Evolutionary conservation across 2,888 invertebrate species (phyloP).

Genomic region (Scaptodrosophila latifasciaeformis): DNA sequence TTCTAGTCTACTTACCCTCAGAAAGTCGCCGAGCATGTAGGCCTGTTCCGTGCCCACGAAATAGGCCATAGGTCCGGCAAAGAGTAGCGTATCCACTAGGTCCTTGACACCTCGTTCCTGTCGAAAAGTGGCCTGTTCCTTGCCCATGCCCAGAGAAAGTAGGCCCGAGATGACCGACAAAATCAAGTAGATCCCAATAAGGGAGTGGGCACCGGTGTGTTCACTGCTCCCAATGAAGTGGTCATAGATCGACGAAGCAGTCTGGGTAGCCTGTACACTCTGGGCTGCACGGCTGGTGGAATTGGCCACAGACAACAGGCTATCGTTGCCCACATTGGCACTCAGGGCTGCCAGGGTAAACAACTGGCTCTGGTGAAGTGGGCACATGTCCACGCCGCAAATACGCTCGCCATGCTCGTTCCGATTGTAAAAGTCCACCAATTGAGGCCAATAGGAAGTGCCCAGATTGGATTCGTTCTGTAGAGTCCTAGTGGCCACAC

Average conservation of each 20-base stretch:
- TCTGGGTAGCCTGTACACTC: too few species aligned
- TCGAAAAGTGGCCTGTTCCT: slow-evolving; percentile 69
- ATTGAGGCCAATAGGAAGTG: slow-evolving; percentile 45
- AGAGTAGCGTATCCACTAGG: slow-evolving; percentile 76
- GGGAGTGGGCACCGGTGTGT: slow-evolving; percentile 60
- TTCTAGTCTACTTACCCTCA: slow-evolving; percentile 78
- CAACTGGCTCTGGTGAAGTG: slow-evolving; percentile 43
- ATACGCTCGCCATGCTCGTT: slow-evolving; percentile 77
- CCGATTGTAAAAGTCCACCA: slow-evolving; percentile 77
- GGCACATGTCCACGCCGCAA: slow-evolving; percentile 79
- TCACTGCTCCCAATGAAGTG: slow-evolving; percentile 66
- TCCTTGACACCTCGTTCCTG: slow-evolving; percentile 77
- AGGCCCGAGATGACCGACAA: slow-evolving; percentile 75
- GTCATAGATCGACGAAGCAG: slow-evolving; percentile 54
- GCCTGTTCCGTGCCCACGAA: slow-evolving; percentile 91
- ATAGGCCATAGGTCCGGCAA: slow-evolving; percentile 85
- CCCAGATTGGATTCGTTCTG: neutral
- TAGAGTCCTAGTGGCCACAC: slow-evolving; percentile 4
- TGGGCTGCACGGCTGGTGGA: slow-evolving; percentile 5
- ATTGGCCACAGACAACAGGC: too few species aligned
- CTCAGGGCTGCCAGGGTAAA: too few species aligned
- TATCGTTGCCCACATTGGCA: too few species aligned
- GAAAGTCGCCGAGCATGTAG: slow-evolving; percentile 88
- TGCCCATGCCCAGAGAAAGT: slow-evolving; percentile 75
- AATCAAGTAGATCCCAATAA: slow-evolving; percentile 73